Conservation (phyloP, 2,797 vertebrate species). For the Smutsia gigantea region DNA sequence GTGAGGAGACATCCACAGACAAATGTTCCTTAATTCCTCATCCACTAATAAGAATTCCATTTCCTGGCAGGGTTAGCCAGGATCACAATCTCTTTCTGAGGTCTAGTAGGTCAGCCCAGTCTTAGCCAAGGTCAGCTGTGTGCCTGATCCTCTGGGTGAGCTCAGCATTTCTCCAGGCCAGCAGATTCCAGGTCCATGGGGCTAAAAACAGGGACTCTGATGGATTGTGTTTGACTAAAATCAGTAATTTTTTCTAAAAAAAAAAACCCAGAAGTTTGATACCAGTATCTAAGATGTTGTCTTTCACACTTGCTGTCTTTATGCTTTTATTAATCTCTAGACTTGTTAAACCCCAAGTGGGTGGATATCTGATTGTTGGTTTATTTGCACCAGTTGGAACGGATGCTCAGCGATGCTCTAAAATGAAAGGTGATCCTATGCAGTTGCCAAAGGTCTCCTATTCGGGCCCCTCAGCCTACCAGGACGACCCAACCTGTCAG, state of each 20-base stretch:
- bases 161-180: not conserved
- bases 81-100: not conserved
- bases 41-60: not conserved
- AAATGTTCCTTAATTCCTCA: not conserved
- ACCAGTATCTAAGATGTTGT: not conserved
- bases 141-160: not conserved
- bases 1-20: not conserved
- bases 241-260: not conserved
- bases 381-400: not conserved
- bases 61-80: not conserved
- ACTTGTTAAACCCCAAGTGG: not conserved
- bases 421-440: not conserved
- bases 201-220: too few species aligned
- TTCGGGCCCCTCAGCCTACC: not conserved
- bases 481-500: not conserved
- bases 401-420: not conserved
- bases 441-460: not conserved
- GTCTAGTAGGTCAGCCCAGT: not conserved
- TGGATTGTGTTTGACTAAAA: not conserved
- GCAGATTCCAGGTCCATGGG: fast-evolving
- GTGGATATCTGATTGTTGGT: not conserved
- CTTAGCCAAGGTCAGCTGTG: not conserved
- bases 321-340: not conserved
- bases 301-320: not conserved
- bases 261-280: not conserved